phyloP scores from a whole-genome alignment of 2,797 vertebrate genomes.

The Pyrrhura leucotis region DNA sequence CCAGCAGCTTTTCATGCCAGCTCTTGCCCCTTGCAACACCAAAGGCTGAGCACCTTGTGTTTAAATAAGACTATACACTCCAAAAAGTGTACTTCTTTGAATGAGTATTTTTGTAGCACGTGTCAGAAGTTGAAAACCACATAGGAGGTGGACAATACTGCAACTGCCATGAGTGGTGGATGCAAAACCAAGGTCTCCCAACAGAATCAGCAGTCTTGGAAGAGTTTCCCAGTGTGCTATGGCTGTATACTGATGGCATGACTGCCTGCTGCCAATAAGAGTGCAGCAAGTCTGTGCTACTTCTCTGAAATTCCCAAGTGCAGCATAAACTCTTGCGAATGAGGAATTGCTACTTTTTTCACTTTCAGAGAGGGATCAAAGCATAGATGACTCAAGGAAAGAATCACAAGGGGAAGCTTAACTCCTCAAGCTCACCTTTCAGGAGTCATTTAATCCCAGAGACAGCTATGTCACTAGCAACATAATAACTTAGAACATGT shows the following conservation, averaged over 20 bases:
- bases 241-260: rapidly evolving
- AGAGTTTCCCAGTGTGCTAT: not conserved
- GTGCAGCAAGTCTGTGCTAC: not conserved
- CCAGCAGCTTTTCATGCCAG: not conserved
- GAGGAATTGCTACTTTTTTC: not conserved
- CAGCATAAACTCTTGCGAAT: not conserved
- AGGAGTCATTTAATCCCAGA: not conserved
- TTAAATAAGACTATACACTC: not conserved
- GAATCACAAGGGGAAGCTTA: not conserved
- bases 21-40: not conserved
- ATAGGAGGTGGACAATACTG: not conserved
- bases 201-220: not conserved
- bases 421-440: not conserved
- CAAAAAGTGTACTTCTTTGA: not conserved
- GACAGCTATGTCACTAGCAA: not conserved
- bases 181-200: not conserved
- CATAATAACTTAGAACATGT: not conserved
- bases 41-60: not conserved
- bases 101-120: not conserved
- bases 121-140: not conserved
- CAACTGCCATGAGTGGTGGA: not conserved
- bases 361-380: not conserved
- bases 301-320: not conserved
- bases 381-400: not conserved
- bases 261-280: not conserved